Evolutionary conservation across 2,113 vertebrate genomes (phyloP), one percentile per base, ranked within the genome.

Genomic region (Corythoichthys intestinalis): DNA sequence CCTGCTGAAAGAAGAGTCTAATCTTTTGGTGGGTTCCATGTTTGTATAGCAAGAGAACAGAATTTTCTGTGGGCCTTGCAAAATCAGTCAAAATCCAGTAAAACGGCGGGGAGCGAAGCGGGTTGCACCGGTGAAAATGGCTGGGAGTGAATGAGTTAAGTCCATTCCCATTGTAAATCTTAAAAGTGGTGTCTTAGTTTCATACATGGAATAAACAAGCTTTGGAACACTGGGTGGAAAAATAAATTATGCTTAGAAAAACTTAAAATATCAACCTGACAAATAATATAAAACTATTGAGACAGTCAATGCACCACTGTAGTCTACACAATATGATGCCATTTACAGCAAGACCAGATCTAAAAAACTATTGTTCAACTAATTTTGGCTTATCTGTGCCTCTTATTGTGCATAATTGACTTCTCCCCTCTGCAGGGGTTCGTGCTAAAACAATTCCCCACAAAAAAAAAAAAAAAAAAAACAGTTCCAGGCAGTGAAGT

Each of bases 341-440:
- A 41, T 66, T 67, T 63, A 20, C 60, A 69, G 35, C 15, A 6
- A 61, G 14, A 38, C 52, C 77, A 58, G 71, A 82, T 72, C 78
- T 60, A 70, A 63, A 46, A 12, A 38, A 71, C 60, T 66, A 79
- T 74, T 73, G 59, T 70, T 72, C 20, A 74, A 69, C 49, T 72
- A 67, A 75, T 76, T 79, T 53, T 70, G 35, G 72, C n/a, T 11
- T n/a, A 10, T 67, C 4, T 60, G 47, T 34, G 65, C 68, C 69
- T 61, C 11, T 67, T 79, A 35, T 69, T 67, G 47, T 76, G 46
- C n/a, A 65, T 82, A 69, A 78, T 83, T 63, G 60, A 63, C 68
- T 56, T n/a, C 1, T 47, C 41, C 71, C 15, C 53, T 61, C 41
- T 48, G 49, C 56, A 78, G 73, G 76, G 83, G 66, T 79, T 72